Evolutionary conservation across 2,113 vertebrate species (phyloP).

Genomic region (Salminus brasiliensis): DNA sequence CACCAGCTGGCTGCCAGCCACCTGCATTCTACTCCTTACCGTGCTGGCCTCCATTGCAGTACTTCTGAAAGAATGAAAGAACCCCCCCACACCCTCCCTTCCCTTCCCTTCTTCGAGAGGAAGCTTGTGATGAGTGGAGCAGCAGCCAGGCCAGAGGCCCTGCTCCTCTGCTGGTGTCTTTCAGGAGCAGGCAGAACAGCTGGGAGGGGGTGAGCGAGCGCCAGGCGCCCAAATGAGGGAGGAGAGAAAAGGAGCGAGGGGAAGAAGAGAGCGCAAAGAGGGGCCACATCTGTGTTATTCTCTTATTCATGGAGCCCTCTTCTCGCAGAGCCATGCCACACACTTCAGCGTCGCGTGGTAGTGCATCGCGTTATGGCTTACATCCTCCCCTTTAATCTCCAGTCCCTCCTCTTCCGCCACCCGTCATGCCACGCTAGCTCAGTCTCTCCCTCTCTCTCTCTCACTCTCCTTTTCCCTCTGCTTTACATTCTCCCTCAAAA

Average conservation of each 20-base stretch:
- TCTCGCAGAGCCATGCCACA: constrained; percentile 37
- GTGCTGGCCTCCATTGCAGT: constrained; percentile 16
- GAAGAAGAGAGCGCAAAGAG: background rate
- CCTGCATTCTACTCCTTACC: constrained; percentile 19
- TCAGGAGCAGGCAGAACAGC: constrained; percentile 25
- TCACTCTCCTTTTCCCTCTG: background rate
- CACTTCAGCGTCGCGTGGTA: constrained; percentile 32
- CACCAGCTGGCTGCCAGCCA: constrained; percentile 16
- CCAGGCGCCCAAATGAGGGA: constrained; percentile 42
- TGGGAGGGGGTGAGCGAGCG: constrained; percentile 18
- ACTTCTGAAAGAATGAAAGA: constrained; percentile 17
- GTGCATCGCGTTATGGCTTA: constrained; percentile 27
- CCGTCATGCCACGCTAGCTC: background rate
- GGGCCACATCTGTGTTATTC: constrained; percentile 25
- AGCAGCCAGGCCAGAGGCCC: constrained; percentile 7
- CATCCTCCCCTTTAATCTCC: constrained; percentile 26
- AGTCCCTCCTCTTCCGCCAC: constrained; percentile 18
- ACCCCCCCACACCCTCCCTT: background rate
- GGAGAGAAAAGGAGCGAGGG: constrained; percentile 13
- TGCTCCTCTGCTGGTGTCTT: constrained; percentile 19
- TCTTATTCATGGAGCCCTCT: constrained; percentile 32
- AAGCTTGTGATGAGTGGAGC: constrained; percentile 15
- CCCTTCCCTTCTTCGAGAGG: background rate
- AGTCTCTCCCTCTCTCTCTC: constrained; percentile 13
- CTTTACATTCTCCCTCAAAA: constrained; percentile 24